A percentile compares a stretch with the other conserved stretches of the same genome.
Evolutionary conservation across 2,113 vertebrate species (phyloP).

Genomic region (Campylomormyrus numenius): DNA sequence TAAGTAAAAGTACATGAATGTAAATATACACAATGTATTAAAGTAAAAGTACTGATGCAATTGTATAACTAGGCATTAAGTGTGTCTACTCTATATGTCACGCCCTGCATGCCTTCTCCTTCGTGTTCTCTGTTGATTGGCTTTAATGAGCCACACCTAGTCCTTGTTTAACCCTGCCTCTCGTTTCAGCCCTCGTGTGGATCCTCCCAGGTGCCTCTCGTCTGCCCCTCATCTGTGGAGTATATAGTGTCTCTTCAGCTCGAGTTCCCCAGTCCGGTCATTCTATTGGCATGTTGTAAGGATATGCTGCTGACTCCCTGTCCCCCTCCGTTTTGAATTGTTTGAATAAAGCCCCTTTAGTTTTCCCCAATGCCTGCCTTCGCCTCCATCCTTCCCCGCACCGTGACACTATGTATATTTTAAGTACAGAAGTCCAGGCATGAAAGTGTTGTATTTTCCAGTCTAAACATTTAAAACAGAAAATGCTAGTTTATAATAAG

Average conservation of each 20-base stretch:
- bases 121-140: not conserved
- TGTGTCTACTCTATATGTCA: not conserved
- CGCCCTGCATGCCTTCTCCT: too few species aligned
- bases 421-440: not conserved
- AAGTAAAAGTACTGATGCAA: not conserved
- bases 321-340: too few species aligned
- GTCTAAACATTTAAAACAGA: not conserved
- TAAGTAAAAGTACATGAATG: not conserved
- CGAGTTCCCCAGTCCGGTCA: too few species aligned
- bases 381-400: too few species aligned
- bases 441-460: not conserved
- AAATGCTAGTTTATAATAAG: not conserved
- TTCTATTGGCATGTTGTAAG: too few species aligned
- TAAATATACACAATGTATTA: not conserved
- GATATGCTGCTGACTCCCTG: too few species aligned
- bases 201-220: too few species aligned
- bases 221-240: too few species aligned
- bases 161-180: not conserved
- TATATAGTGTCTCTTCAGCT: too few species aligned
- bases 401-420: not conserved
- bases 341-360: too few species aligned
- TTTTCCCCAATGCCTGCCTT: too few species aligned
- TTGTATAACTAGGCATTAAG: not conserved
- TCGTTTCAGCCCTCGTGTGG: too few species aligned
- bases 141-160: not conserved